Conservation (phyloP, 2,113 vertebrate species). For the Camelus dromedarius region DNA sequence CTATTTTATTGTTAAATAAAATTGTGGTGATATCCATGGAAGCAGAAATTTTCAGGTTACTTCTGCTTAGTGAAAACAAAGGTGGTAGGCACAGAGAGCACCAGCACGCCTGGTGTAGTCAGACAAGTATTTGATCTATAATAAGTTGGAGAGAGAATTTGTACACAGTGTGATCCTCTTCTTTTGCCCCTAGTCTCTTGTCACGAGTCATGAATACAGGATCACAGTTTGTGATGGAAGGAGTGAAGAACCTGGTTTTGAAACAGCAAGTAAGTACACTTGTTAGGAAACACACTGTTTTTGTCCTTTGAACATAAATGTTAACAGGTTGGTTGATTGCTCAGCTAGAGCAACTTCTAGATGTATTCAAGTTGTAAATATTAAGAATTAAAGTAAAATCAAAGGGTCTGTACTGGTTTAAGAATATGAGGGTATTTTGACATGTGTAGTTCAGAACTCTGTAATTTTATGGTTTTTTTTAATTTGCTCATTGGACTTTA, state of each 20-base stretch:
- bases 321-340: neutral
- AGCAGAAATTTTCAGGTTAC: slow-evolving; percentile 1
- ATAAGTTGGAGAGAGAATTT: neutral
- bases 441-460: neutral
- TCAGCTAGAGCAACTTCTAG: neutral
- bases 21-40: neutral
- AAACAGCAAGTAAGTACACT: slow-evolving; percentile 95
- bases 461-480: neutral
- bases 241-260: slow-evolving; percentile 98
- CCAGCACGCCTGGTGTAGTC: neutral
- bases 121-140: neutral
- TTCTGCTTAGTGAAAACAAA: slow-evolving; percentile 48
- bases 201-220: slow-evolving; percentile 99
- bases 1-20: slow-evolving; percentile 60
- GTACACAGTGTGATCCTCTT: neutral
- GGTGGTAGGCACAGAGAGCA: neutral
- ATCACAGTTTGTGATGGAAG: slow-evolving; percentile 99
- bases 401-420: neutral
- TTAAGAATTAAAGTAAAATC: slow-evolving; percentile 36
- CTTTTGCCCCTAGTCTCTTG: slow-evolving; percentile 90
- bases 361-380: slow-evolving; percentile 32
- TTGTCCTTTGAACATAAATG: neutral
- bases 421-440: neutral
- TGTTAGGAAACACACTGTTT: neutral
- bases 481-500: neutral